phyloP scores from a whole-genome alignment of 2,113 vertebrate genomes.

The Sphaerodactylus townsendi region DNA sequence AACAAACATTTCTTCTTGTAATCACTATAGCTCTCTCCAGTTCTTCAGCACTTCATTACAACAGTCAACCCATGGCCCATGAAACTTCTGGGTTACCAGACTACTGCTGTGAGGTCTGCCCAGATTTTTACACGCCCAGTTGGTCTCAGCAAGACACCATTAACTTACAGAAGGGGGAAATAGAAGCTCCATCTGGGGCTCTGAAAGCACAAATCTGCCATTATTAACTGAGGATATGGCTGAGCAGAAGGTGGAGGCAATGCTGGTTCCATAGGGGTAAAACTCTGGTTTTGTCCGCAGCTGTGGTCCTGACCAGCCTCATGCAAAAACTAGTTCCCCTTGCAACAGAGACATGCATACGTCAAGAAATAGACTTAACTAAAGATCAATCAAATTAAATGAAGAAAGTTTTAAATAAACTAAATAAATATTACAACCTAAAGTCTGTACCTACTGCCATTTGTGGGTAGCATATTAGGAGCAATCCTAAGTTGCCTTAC shows the following conservation, averaged over 20 bases:
- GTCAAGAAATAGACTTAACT: neutral
- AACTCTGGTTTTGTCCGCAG: neutral
- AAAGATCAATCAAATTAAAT: neutral
- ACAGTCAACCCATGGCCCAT: slow-evolving; percentile 56
- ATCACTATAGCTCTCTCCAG: slow-evolving; percentile 73
- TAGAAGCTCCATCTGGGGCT: slow-evolving; percentile 72
- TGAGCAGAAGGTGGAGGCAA: slow-evolving; percentile 64
- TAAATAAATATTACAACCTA: neutral
- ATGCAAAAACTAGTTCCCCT: neutral
- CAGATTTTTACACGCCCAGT: slow-evolving; percentile 90
- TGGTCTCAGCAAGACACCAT: slow-evolving; percentile 90
- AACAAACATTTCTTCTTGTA: slow-evolving; percentile 79
- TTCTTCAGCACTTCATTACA: slow-evolving; percentile 60
- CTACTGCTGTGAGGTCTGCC: slow-evolving; percentile 82
- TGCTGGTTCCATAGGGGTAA: slow-evolving; percentile 62
- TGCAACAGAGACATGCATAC: neutral
- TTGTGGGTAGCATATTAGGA: too few species aligned
- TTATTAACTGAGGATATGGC: slow-evolving; percentile 49
- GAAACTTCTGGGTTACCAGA: slow-evolving; percentile 70
- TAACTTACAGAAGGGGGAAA: slow-evolving; percentile 73
- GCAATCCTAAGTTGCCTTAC: too few species aligned
- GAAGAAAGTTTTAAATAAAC: neutral
- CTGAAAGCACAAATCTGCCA: slow-evolving; percentile 71
- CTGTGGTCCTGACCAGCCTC: neutral
- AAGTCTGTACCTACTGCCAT: too few species aligned